A percentile compares a stretch with the other conserved stretches of the same genome.
Evolutionary conservation across 2,113 vertebrate species (phyloP).

Genomic region (Zosterops hypoxanthus): DNA sequence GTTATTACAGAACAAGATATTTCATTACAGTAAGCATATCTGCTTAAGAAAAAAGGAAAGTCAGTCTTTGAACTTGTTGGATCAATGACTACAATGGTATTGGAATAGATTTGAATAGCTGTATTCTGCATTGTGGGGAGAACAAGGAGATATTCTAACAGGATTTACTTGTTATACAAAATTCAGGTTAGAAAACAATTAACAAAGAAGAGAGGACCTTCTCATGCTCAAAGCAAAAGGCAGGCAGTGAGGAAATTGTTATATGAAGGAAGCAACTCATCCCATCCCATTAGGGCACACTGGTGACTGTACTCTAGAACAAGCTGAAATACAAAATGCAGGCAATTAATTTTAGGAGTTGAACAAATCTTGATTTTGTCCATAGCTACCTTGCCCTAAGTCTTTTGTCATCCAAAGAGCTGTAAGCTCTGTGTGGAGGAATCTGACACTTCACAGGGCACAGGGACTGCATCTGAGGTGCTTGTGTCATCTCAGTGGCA

Average conservation of each 20-base stretch:
- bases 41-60: not conserved
- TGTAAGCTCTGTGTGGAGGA: not conserved
- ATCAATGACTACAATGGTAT: not conserved
- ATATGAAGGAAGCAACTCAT: not conserved
- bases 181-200: not conserved
- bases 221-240: not conserved
- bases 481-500: not conserved
- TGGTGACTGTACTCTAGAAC: not conserved
- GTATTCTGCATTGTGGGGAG: not conserved
- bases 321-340: not conserved
- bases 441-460: not conserved
- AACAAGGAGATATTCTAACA: not conserved
- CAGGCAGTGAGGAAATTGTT: not conserved
- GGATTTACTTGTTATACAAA: not conserved
- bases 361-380: not conserved
- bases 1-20: slow-evolving; percentile 42
- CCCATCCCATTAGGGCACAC: not conserved
- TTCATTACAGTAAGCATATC: slow-evolving; percentile 21
- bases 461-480: too few relatives aligned
- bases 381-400: not conserved
- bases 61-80: slow-evolving; percentile 23
- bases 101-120: not conserved
- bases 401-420: not conserved
- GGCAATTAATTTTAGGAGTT: not conserved
- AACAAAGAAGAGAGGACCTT: not conserved